Conservation (phyloP, 2,888 invertebrate genomes). For the Yponomeuta evonymella region DNA sequence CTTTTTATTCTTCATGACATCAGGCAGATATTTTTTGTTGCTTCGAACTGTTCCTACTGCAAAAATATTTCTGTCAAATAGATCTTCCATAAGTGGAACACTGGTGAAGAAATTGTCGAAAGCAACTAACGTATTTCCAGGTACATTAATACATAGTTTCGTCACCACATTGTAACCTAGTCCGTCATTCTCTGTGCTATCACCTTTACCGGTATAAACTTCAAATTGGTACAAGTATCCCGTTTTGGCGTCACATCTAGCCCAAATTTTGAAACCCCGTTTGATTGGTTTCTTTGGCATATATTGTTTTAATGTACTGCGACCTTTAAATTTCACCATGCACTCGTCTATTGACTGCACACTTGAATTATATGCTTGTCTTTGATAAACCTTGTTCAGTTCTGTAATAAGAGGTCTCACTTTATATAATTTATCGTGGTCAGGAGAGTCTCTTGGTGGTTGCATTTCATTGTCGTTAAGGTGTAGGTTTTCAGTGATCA, state of each 20-base stretch:
- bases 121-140: slow-evolving; percentile 15
- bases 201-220: slow-evolving; percentile 29
- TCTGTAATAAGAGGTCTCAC: slow-evolving; percentile 26
- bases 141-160: slow-evolving; percentile 18
- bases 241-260: slow-evolving; percentile 18
- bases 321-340: slow-evolving; percentile 34
- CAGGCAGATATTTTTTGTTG: slow-evolving; percentile 30
- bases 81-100: slow-evolving; percentile 23
- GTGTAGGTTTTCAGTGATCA: slow-evolving; percentile 30
- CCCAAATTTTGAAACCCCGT: slow-evolving; percentile 19
- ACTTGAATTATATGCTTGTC: slow-evolving; percentile 23
- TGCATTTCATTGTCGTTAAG: slow-evolving; percentile 27
- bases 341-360: slow-evolving; percentile 29
- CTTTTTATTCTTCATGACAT: slow-evolving; percentile 26
- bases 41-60: slow-evolving; percentile 32
- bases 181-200: slow-evolving; percentile 26
- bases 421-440: slow-evolving; percentile 30
- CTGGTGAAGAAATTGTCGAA: slow-evolving; percentile 18
- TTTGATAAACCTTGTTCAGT: slow-evolving; percentile 27
- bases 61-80: slow-evolving; percentile 29
- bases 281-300: slow-evolving; percentile 27
- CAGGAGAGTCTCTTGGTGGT: slow-evolving; percentile 26
- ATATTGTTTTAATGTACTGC: slow-evolving; percentile 28
- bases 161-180: slow-evolving; percentile 26
- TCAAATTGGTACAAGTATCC: slow-evolving; percentile 24